Base-by-base conservation (phyloP, 1,140 invertebrate species). In the Maconellicoccus hirsutus region DNA sequence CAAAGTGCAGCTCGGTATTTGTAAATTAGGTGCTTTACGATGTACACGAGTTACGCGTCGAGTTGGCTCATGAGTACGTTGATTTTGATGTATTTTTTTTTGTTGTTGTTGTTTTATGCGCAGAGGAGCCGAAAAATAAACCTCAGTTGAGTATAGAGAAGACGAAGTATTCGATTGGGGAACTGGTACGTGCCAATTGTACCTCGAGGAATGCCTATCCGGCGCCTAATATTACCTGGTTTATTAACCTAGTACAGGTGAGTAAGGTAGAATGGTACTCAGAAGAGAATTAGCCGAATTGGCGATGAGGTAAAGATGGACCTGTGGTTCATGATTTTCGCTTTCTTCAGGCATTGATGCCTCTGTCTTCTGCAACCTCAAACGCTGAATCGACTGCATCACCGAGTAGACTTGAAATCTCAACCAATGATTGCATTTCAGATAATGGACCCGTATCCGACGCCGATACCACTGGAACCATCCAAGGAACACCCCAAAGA, bases 161-260 rank as follows among this genome's bases (percentile, higher is more conserved):
- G 75, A 82, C 83, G 1, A 82, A 85, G 71, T 92, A 92, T 77
- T 82, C 84, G 4, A 77, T 87, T 3, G 87, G 86, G 0, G 89
- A 90, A 76, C 82, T 81, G 69, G 79, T 93, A 14, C 83, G 85
- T 76, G 86, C 86, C 3, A 90, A 90, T 77, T 93, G 91, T 76
- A 86, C 86, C 42, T 89, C 88, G 69, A 82, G 82, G 74, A 83
- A 85, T 74, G 91, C 89, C n/a, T 84, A 86, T 78, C 91, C 91
- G 2, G 86, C 90, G 0, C 89, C 89, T 3, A 91, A 92, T 79
- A 83, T 93, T 61, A 89, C 89, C 23, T 93, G 91, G 86, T 89
- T 86, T 80, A 87, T 93, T 75, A 93, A 93, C 77, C 86, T 84
- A 73, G 82, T 85, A 76, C 83, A 85, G 83, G 89, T 90, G 81